phyloP scores from a whole-genome alignment of 2,113 vertebrate species.

The Castor canadensis region DNA sequence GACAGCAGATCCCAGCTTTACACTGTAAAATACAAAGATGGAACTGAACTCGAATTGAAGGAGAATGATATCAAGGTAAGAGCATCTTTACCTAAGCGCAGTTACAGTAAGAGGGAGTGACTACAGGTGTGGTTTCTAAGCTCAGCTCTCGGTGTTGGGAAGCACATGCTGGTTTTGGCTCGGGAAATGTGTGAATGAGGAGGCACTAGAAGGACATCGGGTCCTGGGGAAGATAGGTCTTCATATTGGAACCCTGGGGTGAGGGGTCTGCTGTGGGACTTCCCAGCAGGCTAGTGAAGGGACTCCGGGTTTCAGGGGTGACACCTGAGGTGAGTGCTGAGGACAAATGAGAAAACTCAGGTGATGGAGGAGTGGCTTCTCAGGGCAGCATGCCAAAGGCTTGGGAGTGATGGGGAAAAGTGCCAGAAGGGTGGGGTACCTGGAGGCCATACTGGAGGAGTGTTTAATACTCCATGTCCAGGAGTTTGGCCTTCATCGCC shows the following conservation, averaged over 20 bases:
- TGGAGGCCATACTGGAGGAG: background rate
- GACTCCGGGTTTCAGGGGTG: background rate
- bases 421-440: too few species aligned
- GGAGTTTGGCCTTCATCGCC: background rate
- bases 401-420: background rate
- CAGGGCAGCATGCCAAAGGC: background rate
- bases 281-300: background rate
- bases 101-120: background rate
- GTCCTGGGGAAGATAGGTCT: background rate
- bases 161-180: background rate
- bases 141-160: background rate
- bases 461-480: background rate
- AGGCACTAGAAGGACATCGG: too few species aligned
- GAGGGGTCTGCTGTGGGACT: background rate
- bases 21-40: constrained; percentile 96
- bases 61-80: constrained; percentile 94
- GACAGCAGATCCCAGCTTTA: constrained; percentile 89
- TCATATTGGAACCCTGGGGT: too few species aligned
- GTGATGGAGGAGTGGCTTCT: background rate
- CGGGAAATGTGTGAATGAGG: background rate
- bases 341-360: background rate
- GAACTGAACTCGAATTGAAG: constrained; percentile 94
- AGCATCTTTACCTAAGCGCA: background rate
- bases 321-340: background rate
- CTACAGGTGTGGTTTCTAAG: background rate